Percentiles rank a stretch among this genome's conserved stretches.
Conservation (phyloP, 2,888 invertebrate genomes). For the Thereva unica region DNA sequence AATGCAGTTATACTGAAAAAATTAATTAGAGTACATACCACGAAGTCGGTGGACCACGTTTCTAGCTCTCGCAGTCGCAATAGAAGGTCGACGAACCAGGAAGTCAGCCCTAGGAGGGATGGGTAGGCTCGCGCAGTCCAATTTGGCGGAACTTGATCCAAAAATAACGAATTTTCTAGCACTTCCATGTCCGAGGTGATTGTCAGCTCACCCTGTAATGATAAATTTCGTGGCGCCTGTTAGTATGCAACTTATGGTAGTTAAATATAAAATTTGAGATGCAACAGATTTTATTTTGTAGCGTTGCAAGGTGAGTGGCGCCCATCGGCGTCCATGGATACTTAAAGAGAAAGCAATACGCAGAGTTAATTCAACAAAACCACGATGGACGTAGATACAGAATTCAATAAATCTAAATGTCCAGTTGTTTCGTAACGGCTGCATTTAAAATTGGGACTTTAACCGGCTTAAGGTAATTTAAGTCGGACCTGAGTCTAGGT, state of each 20-base stretch:
- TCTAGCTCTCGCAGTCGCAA: constrained; percentile 85
- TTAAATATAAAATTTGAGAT: neutral
- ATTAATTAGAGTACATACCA: constrained; percentile 62
- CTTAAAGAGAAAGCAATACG: too few relatives aligned
- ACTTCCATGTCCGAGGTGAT: constrained; percentile 97
- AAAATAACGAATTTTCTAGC: constrained; percentile 85
- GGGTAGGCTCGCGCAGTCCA: constrained; percentile 92
- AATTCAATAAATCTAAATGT: too few relatives aligned
- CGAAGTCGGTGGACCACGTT: constrained; percentile 94
- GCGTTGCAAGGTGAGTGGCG: too few relatives aligned
- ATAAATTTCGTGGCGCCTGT: neutral
- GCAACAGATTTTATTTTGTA: neutral
- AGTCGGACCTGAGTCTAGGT: too few relatives aligned
- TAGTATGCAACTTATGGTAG: neutral
- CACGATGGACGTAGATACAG: too few relatives aligned
- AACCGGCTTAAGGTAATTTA: too few relatives aligned
- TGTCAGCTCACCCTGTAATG: constrained; percentile 82
- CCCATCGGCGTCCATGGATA: too few relatives aligned
- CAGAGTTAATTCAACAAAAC: too few relatives aligned
- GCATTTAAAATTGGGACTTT: too few relatives aligned
- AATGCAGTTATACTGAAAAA: neutral
- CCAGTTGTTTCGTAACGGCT: too few relatives aligned
- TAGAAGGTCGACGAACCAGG: constrained; percentile 92
- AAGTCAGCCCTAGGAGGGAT: constrained; percentile 81
- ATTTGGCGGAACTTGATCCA: constrained; percentile 89